phyloP scores from a whole-genome alignment of 1,140 invertebrate species.

The Penaeus indicus region DNA sequence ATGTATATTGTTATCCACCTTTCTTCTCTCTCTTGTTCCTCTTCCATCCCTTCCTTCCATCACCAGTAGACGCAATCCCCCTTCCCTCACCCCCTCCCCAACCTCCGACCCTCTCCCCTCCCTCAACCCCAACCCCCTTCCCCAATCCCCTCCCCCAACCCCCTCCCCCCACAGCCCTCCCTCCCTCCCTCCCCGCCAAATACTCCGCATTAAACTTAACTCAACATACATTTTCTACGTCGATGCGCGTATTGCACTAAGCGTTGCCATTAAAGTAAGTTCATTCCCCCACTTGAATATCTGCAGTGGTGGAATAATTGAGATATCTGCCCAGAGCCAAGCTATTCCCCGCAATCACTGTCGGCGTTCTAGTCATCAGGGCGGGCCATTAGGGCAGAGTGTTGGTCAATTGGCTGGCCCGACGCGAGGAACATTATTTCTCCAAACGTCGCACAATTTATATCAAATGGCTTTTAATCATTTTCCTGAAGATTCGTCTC shows the following conservation, averaged over 20 bases:
- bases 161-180: neutral
- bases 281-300: constrained; percentile 34
- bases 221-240: constrained; percentile 14
- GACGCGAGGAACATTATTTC: neutral
- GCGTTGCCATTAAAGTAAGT: constrained; percentile 22
- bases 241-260: constrained; percentile 11
- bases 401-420: constrained; percentile 23
- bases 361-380: constrained; percentile 12
- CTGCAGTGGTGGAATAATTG: constrained; percentile 37
- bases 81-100: neutral
- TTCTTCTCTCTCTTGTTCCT: neutral
- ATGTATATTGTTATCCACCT: no score
- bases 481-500: no score
- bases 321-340: constrained; percentile 19
- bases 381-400: constrained; percentile 3
- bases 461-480: neutral
- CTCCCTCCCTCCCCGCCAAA: neutral
- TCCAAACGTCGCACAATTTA: neutral
- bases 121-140: neutral
- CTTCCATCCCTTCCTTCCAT: neutral
- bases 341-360: constrained; percentile 36
- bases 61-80: neutral
- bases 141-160: neutral
- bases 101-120: neutral
- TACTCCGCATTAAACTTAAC: constrained; percentile 10